Conservation (phyloP, 2,888 invertebrate species). For the Idaea biselata region DNA sequence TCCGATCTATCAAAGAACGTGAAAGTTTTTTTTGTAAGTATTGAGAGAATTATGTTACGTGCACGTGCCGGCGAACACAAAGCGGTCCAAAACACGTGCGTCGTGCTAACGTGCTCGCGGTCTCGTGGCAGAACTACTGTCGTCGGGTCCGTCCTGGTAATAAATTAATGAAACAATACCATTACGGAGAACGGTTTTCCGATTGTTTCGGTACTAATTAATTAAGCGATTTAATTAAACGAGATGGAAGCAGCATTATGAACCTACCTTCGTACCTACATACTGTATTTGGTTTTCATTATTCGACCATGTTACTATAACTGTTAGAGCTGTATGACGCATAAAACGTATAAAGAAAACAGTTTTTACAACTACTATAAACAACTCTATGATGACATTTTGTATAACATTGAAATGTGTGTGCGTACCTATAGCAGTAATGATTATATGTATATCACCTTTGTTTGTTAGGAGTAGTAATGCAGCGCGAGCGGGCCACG, state of each 20-base stretch:
- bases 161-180: not conserved
- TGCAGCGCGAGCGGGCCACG: not conserved
- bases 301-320: too few species aligned
- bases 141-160: not conserved
- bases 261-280: too few species aligned
- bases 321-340: too few species aligned
- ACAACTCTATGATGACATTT: too few species aligned
- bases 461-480: not conserved
- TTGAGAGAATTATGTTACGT: not conserved
- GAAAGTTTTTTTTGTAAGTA: slow-evolving; percentile 2
- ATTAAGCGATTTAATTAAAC: too few species aligned
- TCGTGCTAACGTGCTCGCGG: not conserved
- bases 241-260: too few species aligned
- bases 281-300: too few species aligned
- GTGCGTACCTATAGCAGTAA: not conserved
- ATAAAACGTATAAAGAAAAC: too few species aligned
- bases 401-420: not conserved
- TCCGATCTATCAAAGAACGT: slow-evolving; percentile 6
- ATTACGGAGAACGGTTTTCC: not conserved
- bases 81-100: not conserved
- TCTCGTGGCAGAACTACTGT: not conserved
- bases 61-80: not conserved
- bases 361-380: too few species aligned
- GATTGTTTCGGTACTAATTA: not conserved
- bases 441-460: not conserved